Conservation (phyloP, 2,113 vertebrate genomes). For the Pogonocichla stellata region DNA sequence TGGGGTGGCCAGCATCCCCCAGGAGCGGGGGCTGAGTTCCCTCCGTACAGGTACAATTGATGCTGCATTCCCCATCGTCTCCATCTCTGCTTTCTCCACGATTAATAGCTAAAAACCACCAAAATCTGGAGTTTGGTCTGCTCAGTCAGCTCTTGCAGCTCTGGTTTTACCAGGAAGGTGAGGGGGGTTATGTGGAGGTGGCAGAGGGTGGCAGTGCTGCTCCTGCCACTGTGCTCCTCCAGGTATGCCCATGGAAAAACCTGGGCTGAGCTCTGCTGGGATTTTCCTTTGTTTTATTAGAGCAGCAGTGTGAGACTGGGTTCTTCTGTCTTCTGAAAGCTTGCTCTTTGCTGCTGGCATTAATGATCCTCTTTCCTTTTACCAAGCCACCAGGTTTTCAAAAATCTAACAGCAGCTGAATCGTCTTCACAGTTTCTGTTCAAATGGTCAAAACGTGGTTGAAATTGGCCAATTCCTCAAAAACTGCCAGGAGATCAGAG, state of each 20-base stretch:
- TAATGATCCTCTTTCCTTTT: not conserved
- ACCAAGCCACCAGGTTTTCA: not conserved
- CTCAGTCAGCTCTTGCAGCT: not conserved
- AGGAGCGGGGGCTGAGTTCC: rapidly evolving
- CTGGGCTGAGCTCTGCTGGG: not conserved
- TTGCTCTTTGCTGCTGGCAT: not conserved
- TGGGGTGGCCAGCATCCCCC: not conserved
- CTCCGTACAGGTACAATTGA: not conserved
- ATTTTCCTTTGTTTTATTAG: not conserved
- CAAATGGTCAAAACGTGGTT: not conserved
- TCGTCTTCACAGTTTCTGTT: not conserved
- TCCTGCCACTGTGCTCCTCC: not conserved
- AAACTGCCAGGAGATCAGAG: not conserved
- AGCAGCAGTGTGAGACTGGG: not conserved
- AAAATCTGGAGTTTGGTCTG: not conserved
- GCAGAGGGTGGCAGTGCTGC: rapidly evolving
- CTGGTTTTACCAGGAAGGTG: not conserved
- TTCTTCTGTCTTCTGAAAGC: not conserved
- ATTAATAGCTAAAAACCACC: not conserved
- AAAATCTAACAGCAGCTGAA: not conserved
- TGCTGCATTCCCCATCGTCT: rapidly evolving
- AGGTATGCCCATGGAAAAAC: not conserved
- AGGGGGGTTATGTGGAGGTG: not conserved
- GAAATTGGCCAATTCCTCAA: not conserved
- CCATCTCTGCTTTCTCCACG: not conserved